phyloP scores from a whole-genome alignment of 2,888 invertebrate genomes.

The Trilocha varians region DNA sequence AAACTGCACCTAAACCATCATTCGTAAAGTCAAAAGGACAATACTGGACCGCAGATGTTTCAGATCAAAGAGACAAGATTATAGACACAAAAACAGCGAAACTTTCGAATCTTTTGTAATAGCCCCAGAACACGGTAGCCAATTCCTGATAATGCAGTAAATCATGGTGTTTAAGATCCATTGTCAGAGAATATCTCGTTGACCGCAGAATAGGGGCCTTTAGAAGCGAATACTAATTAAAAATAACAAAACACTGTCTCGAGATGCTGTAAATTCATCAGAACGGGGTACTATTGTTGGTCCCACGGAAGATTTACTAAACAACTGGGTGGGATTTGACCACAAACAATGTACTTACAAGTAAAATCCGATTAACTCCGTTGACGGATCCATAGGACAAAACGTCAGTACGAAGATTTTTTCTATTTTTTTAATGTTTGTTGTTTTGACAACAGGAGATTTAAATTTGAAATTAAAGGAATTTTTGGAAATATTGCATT shows the following conservation, averaged over 20 bases:
- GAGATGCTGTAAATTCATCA: slow-evolving; percentile 41
- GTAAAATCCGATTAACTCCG: slow-evolving; percentile 58
- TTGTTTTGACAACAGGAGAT: background rate
- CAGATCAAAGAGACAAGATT: background rate
- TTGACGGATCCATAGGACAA: slow-evolving; percentile 41
- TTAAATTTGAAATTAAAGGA: no score
- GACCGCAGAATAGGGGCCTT: slow-evolving; percentile 8
- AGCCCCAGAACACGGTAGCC: slow-evolving; percentile 6
- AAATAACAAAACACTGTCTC: slow-evolving; percentile 21
- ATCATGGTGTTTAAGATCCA: slow-evolving; percentile 5
- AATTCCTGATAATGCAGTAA: slow-evolving; percentile 5
- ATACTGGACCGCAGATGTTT: background rate
- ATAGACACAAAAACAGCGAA: background rate
- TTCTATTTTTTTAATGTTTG: background rate
- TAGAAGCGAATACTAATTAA: slow-evolving; percentile 15
- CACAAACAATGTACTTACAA: slow-evolving; percentile 50
- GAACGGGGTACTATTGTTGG: slow-evolving; percentile 28
- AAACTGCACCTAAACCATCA: no score
- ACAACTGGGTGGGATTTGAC: slow-evolving; percentile 44
- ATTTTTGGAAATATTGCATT: no score
- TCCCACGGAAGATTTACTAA: slow-evolving; percentile 18
- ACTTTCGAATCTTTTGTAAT: background rate
- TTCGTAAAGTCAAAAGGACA: no score
- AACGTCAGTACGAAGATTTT: slow-evolving; percentile 3
- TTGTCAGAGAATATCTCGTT: background rate